These are phyloP conservation scores for Leistus spinibarbis DNA, from an alignment of 2,888 invertebrate species.

Conservation along the genomic window DNA sequence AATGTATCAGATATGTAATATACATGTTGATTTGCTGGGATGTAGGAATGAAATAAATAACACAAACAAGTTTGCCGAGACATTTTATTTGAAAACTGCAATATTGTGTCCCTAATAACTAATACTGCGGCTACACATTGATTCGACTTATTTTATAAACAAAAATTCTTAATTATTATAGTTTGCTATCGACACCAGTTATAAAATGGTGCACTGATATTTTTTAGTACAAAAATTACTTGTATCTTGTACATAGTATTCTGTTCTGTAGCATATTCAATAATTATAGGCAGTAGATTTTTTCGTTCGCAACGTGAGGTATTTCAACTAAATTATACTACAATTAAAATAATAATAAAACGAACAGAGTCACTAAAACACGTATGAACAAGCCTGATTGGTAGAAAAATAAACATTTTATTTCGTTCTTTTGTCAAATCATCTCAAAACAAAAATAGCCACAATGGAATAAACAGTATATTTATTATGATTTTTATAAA, in stretches of 20 bases:
- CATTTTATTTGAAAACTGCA: conserved; percentile 35
- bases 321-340: not conserved
- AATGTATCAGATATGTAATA: too few species aligned
- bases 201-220: conserved; percentile 28
- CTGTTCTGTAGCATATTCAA: conserved; percentile 14
- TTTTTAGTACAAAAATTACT: conserved; percentile 8
- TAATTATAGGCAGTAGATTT: conserved; percentile 29
- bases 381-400: conserved; percentile 21
- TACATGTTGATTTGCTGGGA: too few species aligned
- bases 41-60: not conserved
- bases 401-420: conserved; percentile 19
- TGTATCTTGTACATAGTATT: too few species aligned
- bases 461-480: not conserved
- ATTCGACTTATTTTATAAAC: not conserved
- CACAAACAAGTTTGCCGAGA: not conserved
- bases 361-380: not conserved
- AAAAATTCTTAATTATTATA: not conserved
- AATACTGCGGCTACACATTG: conserved; percentile 35
- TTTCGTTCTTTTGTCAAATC: not conserved
- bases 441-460: not conserved
- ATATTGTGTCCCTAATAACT: conserved; percentile 18
- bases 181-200: conserved; percentile 21
- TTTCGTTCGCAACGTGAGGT: conserved; percentile 25
- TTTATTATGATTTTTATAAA: not conserved
- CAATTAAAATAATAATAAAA: not conserved